A percentile compares a stretch with the other conserved stretches of the same genome.
These are phyloP conservation scores for Agapostemon virescens DNA, from an alignment of 2,888 invertebrate genomes.

Conservation along the genomic window DNA sequence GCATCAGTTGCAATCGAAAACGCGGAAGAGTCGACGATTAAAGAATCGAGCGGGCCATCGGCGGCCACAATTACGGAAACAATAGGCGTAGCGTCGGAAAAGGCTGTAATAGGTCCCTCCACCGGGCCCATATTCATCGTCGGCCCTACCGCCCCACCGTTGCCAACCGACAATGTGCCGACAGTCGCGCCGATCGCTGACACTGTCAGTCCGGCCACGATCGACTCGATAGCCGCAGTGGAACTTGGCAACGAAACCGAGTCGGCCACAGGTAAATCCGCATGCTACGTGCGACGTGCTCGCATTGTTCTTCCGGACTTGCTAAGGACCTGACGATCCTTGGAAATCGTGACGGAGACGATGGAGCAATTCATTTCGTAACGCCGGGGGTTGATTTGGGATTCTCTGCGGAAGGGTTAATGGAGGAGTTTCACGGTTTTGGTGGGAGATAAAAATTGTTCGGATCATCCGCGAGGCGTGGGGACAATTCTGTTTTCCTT, in stretches of 20 bases:
- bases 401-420: no score
- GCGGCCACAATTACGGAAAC: slow-evolving; percentile 22
- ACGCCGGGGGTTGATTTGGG: no score
- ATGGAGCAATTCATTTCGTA: no score
- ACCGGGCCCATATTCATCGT: slow-evolving; percentile 47
- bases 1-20: slow-evolving; percentile 28
- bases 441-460: no score
- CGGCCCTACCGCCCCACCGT: slow-evolving; percentile 40
- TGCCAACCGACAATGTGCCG: slow-evolving; percentile 4
- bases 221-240: not conserved
- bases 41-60: slow-evolving; percentile 21
- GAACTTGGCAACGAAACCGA: not conserved
- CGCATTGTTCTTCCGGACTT: no score
- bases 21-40: slow-evolving; percentile 25
- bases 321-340: no score
- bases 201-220: not conserved
- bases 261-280: slow-evolving; percentile 6
- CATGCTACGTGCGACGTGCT: no score
- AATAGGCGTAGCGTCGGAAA: slow-evolving; percentile 34
- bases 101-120: slow-evolving; percentile 51
- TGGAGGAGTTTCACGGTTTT: no score
- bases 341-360: no score
- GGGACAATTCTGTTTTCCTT: no score
- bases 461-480: no score
- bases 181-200: not conserved